Percentiles rank a stretch among this genome's conserved stretches.
phyloP scores from a whole-genome alignment of 2,888 invertebrate species.

The Phorcus lineatus region DNA sequence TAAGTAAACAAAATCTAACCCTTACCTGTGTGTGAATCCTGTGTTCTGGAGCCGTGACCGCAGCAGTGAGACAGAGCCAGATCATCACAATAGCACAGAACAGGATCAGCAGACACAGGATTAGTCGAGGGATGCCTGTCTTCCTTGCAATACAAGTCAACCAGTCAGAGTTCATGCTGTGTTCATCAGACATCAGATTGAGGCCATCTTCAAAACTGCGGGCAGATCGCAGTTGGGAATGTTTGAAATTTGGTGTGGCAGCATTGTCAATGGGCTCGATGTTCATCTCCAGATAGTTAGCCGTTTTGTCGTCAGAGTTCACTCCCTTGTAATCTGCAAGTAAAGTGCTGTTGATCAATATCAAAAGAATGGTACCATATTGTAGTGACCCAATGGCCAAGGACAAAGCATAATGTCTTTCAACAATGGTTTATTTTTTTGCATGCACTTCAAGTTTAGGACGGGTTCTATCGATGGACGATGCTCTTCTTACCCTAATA shows the following conservation, averaged over 20 bases:
- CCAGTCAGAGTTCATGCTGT: slow-evolving; percentile 55
- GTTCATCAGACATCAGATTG: slow-evolving; percentile 36
- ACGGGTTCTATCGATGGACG: no score
- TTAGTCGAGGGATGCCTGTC: slow-evolving; percentile 77
- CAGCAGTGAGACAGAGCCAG: slow-evolving; percentile 77
- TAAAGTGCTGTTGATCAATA: no score
- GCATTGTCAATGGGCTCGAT: slow-evolving; percentile 66
- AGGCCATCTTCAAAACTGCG: slow-evolving; percentile 45
- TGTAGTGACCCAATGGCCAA: no score
- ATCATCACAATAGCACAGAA: slow-evolving; percentile 77
- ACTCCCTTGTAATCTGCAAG: slow-evolving; percentile 26
- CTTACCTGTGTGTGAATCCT: slow-evolving; percentile 42
- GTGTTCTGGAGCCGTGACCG: slow-evolving; percentile 71
- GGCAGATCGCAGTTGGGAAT: slow-evolving; percentile 57
- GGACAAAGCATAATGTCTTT: no score
- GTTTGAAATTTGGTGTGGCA: slow-evolving; percentile 64
- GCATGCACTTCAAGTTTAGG: no score
- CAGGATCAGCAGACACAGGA: slow-evolving; percentile 76
- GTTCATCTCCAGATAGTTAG: slow-evolving; percentile 69
- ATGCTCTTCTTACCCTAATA: no score
- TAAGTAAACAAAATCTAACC: background rate
- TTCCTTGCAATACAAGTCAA: slow-evolving; percentile 74
- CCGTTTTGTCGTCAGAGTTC: slow-evolving; percentile 57
- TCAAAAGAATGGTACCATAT: no score
- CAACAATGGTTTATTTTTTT: no score